Base-by-base conservation (phyloP, 2,888 invertebrate species). In the Tenthredo livida region DNA sequence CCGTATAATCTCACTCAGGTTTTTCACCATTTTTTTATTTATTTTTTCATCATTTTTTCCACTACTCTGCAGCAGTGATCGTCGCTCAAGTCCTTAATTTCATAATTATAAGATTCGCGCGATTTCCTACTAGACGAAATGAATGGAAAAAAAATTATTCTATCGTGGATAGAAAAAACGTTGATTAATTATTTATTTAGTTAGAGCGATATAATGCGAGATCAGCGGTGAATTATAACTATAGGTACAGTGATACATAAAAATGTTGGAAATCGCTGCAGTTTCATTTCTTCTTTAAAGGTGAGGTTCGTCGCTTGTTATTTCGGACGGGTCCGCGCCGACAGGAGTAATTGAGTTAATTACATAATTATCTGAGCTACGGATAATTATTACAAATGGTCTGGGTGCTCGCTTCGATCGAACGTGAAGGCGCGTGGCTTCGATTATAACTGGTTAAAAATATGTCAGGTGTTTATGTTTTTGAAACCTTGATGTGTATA, bases 261-360 rank as follows among this genome's bases (percentile, higher is more conserved):
- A 33, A 43, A 61, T 80, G 40, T 61, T 29, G 61, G 61, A 80
- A 80, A 80, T 80, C 58, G 58, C n/a, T n/a, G n/a, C 61, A 7
- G 40, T 80, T 37, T 80, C 40, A 37, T 80, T 80, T 80, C 61
- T 80, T 80, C 3, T 80, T 15, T 15, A 33, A 50, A 37, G 80
- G 61, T 80, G 61, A 17, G n/a, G 29, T 33, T 47, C 54, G 50
- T 33, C 83, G 65, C 82, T 83, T 40, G 67, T 89, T 88, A 88
- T 87, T 89, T 87, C 86, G 86, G 84, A 85, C 86, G 75, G 86
- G 82, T 85, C 85, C 85, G 17, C 43, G 72, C 87, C 88, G 86
- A 87, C 82, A 80, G 87, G 86, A 86, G 89, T 90, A 90, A 91
- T 91, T 88, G 90, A 90, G 88, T 90, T 91, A 91, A 91, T 91